Evolutionary conservation across 1,140 invertebrate genomes (phyloP), one percentile per base, ranked within the genome.

Genomic region (Pachyrhynchus sulphureomaculatus): DNA sequence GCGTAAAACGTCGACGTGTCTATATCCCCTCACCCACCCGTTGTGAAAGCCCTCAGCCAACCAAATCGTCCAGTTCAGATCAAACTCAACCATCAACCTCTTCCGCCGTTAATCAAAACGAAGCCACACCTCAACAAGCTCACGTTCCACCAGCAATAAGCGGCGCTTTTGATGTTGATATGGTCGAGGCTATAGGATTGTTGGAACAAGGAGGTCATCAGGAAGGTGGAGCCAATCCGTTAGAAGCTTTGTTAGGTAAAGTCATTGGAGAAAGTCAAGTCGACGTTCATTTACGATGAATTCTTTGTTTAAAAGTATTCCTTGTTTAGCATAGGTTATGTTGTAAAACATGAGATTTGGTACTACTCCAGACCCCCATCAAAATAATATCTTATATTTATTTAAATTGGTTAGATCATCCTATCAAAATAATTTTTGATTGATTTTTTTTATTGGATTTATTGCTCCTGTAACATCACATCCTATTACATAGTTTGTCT

Each of bases 1-100:
- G 88, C 55, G 81, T 86, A 4, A 85, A 86, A 66, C 83, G 89
- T 65, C 82, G 92, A 23, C 79, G 86, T 33, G 90, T 93, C 1
- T 91, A 86, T 68, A 92, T 93, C 66, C 89, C 91, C 1, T 91
- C 88, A 54, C 91, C 91, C 4, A 88, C 90, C 0, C 81, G 83
- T 61, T 89, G 85, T 66, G 82, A 83, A 45, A 86, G 85, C n/a
- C 85, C 86, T 68, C 66, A 68, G 32, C 39, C 51, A 10, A 20
- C 9, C n/a, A 55, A 48, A 24, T 45, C 41, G 0, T 29, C 61
- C 0, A 13, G 33, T 36, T 4, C 52, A 9, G 23, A 36, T 39
- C 37, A 39, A 15, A 32, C 36, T 13, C 18, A 26, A 20, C 51
- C 51, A 0, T 54, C 51, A 1, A 45, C 53, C 2, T 37, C 53